A percentile compares a stretch with the other conserved stretches of the same genome.
Conservation (phyloP, 2,888 invertebrate genomes). For the Harmothoe impar region DNA sequence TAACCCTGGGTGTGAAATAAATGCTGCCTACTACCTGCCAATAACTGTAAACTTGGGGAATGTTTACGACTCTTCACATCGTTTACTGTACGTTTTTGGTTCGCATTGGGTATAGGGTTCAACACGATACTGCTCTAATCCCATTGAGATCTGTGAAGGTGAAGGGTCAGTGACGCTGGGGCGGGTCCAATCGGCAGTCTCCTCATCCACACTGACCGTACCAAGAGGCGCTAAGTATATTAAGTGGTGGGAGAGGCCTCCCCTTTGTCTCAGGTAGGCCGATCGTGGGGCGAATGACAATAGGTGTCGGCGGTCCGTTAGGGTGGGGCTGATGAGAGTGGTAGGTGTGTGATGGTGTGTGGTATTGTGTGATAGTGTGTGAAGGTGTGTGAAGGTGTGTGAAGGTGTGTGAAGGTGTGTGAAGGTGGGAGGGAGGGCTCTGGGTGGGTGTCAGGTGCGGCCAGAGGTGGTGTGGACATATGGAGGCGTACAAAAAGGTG, state of each 20-base stretch:
- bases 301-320: constrained; percentile 25
- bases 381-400: neutral
- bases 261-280: constrained; percentile 40
- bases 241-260: neutral
- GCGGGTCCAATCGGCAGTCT: too few relatives aligned
- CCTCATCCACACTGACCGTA: too few relatives aligned
- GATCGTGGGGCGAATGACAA: neutral
- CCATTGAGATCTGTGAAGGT: too few relatives aligned
- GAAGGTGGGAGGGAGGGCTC: neutral
- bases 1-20: too few relatives aligned
- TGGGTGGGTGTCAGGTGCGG: neutral
- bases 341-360: neutral
- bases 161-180: too few relatives aligned
- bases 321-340: neutral
- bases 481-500: neutral
- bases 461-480: neutral
- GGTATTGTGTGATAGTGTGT: neutral
- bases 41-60: too few relatives aligned
- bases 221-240: constrained; percentile 13
- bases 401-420: neutral
- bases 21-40: too few relatives aligned
- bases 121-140: too few relatives aligned
- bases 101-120: too few relatives aligned
- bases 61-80: too few relatives aligned
- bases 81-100: too few relatives aligned